Conservation (phyloP, 2,113 vertebrate species). For the Bettongia penicillata region DNA sequence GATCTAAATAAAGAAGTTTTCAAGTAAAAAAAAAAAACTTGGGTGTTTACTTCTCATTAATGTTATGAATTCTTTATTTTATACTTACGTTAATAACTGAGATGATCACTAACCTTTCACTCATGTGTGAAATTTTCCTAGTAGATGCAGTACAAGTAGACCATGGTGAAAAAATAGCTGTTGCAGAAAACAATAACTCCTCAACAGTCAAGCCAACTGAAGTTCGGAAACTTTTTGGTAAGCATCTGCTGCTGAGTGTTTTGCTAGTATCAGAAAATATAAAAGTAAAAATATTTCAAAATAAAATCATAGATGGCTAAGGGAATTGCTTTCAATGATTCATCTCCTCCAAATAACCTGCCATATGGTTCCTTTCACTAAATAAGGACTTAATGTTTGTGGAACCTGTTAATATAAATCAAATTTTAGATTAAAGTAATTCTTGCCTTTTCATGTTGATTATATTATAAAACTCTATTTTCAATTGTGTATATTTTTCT, state of each 20-base stretch:
- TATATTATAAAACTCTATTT: not conserved
- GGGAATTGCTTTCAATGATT: not conserved
- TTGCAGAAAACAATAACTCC: slow-evolving; percentile 41
- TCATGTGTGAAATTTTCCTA: slow-evolving; percentile 23
- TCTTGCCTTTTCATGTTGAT: not conserved
- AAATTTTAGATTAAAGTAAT: slow-evolving; percentile 24
- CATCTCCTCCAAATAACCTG: not conserved
- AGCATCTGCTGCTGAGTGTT: slow-evolving; percentile 57
- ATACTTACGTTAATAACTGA: not conserved
- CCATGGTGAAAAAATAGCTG: not conserved
- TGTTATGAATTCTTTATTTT: not conserved
- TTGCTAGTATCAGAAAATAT: not conserved
- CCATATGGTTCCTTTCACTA: not conserved
- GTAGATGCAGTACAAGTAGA: slow-evolving; percentile 45
- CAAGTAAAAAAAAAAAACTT: not conserved
- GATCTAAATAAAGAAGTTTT: not conserved
- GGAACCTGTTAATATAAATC: not conserved
- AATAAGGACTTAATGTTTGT: not conserved
- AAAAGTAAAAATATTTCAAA: not conserved
- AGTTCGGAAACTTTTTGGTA: slow-evolving; percentile 66
- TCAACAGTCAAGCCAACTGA: slow-evolving; percentile 27
- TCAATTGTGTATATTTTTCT: not conserved
- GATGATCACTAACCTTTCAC: not conserved
- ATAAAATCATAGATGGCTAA: not conserved
- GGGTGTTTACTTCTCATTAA: not conserved